phyloP scores from a whole-genome alignment of 2,888 invertebrate genomes.

The Lumbricus terrestris region DNA sequence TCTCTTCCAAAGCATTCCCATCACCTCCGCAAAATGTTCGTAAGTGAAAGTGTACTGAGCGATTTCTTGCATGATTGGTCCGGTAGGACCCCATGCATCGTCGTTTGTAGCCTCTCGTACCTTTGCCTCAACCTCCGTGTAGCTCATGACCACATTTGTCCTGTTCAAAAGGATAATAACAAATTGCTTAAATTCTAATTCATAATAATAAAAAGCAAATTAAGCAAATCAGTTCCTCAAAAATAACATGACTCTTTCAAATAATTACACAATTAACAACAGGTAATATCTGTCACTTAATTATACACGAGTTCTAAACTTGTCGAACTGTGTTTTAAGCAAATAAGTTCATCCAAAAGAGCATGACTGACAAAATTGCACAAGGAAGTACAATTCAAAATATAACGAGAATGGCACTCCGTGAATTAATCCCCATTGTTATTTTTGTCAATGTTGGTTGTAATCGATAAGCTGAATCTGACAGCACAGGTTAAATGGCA shows the following conservation, averaged over 20 bases:
- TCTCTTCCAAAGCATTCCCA: constrained; percentile 98
- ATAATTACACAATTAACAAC: neutral
- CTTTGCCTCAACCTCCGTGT: constrained; percentile 98
- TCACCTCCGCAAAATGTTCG: constrained; percentile 92
- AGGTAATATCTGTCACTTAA: neutral
- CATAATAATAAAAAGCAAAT: neutral
- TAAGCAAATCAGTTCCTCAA: too few species aligned
- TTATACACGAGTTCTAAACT: too few species aligned
- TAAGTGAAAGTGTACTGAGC: constrained; percentile 96
- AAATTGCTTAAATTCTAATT: too few species aligned
- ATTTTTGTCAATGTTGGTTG: too few species aligned
- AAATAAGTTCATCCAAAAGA: neutral
- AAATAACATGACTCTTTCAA: too few species aligned
- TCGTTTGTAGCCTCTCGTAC: constrained; percentile 99
- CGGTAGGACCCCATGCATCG: constrained; percentile 99
- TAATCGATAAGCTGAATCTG: too few species aligned
- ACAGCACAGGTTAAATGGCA: neutral
- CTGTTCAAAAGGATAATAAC: constrained; percentile 64
- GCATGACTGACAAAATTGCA: too few species aligned
- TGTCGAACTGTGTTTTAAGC: neutral
- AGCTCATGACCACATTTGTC: constrained; percentile 99
- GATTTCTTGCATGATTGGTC: constrained; percentile 87
- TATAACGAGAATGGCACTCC: too few species aligned
- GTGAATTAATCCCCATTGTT: too few species aligned
- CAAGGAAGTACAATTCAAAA: too few species aligned